Conservation (phyloP, 2,888 invertebrate species). For the Lasioglossum villosulum region DNA sequence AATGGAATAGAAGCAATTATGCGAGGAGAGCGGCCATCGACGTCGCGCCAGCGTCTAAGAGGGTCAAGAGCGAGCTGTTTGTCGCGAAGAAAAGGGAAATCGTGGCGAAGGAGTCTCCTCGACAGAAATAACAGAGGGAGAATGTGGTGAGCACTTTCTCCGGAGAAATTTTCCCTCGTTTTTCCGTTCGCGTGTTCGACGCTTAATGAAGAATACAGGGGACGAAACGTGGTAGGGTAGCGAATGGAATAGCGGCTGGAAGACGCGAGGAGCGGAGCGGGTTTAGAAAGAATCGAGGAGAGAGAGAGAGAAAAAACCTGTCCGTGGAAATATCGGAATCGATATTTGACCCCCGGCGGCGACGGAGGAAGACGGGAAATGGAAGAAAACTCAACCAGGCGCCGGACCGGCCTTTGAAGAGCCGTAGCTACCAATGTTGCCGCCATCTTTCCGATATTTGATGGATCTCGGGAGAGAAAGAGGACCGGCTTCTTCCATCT, state of each 20-base stretch:
- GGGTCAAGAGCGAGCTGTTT: slow-evolving; percentile 10
- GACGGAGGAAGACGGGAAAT: slow-evolving; percentile 57
- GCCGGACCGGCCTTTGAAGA: slow-evolving; percentile 64
- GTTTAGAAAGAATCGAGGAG: not conserved
- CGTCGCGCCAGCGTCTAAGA: not conserved
- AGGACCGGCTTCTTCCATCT: slow-evolving; percentile 53
- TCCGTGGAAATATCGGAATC: slow-evolving; percentile 74
- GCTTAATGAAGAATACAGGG: slow-evolving; percentile 56
- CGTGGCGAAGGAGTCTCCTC: not conserved
- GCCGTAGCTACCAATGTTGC: slow-evolving; percentile 64
- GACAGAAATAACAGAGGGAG: not conserved
- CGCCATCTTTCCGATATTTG: slow-evolving; percentile 70
- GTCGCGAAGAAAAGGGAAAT: slow-evolving; percentile 1
- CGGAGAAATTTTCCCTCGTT: slow-evolving; percentile 3
- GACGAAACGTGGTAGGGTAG: not conserved
- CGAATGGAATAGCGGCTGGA: slow-evolving; percentile 45
- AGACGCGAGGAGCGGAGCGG: slow-evolving; percentile 24
- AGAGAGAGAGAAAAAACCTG: slow-evolving; percentile 36
- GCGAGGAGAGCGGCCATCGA: not conserved
- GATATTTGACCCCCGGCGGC: slow-evolving; percentile 73
- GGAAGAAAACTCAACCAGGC: slow-evolving; percentile 58
- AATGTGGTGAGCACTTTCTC: slow-evolving; percentile 6
- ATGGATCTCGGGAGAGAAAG: slow-evolving; percentile 55
- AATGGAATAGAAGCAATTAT: not conserved
- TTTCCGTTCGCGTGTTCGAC: not conserved